These are phyloP conservation scores for Hippasteria phrygiana DNA, from an alignment of 53 echinoderm and acorn worm genomes.

Conservation along the genomic window DNA sequence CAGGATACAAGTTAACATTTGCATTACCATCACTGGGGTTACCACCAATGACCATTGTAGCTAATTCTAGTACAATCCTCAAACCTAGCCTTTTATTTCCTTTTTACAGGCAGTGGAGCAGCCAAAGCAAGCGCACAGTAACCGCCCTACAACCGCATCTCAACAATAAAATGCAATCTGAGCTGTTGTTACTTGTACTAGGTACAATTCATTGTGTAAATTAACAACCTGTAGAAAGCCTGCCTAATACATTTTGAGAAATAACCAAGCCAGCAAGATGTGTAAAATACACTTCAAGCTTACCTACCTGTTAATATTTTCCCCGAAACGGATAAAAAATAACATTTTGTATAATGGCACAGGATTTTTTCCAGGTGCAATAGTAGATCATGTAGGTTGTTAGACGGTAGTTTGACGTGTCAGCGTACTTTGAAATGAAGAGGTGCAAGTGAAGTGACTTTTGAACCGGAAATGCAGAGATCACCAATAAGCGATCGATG, in stretches of 20 bases:
- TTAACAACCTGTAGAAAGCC: conserved; percentile 43
- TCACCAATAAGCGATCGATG: conserved; percentile 52
- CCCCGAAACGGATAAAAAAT: not conserved
- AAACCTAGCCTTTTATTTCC: conserved; percentile 40
- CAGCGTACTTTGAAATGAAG: conserved; percentile 43
- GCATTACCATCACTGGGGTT: no score
- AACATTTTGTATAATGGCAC: conserved; percentile 22
- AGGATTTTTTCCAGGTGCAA: not conserved
- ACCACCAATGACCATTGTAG: not conserved
- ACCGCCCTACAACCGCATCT: conserved; percentile 13
- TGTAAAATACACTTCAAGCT: conserved; percentile 32
- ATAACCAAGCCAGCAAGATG: conserved; percentile 30
- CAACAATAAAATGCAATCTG: conserved; percentile 24
- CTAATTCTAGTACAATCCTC: not conserved
- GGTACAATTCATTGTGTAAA: conserved; percentile 52
- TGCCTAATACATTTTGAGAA: conserved; percentile 11
- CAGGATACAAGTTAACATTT: no score
- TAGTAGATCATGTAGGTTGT: conserved; percentile 2
- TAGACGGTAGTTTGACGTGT: conserved; percentile 14
- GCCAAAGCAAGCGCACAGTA: conserved; percentile 57
- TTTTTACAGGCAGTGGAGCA: conserved; percentile 52
- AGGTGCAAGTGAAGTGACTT: conserved; percentile 44
- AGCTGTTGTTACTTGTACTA: conserved; percentile 43
- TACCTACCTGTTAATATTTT: conserved; percentile 12
- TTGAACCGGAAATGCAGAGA: conserved; percentile 36